Evolutionary conservation across 1,140 invertebrate species (phyloP).

Genomic region (Brachionus plicatilis): DNA sequence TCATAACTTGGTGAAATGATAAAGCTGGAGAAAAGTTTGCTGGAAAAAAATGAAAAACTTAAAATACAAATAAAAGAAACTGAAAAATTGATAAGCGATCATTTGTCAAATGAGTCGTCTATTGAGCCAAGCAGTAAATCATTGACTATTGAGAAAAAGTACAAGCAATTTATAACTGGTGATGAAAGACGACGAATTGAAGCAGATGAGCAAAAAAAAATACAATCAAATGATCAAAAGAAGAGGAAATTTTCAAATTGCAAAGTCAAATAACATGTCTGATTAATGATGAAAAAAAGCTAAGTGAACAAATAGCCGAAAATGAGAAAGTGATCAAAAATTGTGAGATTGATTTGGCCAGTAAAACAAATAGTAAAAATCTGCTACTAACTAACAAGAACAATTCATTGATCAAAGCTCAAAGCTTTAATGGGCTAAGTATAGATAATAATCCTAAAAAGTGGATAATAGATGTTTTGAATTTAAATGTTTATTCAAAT

Average conservation of each 20-base stretch:
- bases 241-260: not conserved
- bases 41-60: not conserved
- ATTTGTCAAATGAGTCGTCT: not conserved
- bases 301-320: not conserved
- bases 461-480: not conserved
- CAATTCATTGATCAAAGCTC: not conserved
- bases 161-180: not conserved
- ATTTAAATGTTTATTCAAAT: not conserved
- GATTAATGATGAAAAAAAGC: not conserved
- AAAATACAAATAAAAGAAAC: not conserved
- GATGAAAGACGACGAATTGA: not conserved
- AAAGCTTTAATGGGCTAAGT: not conserved
- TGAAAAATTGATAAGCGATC: not conserved
- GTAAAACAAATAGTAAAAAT: not conserved
- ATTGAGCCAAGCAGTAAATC: not conserved
- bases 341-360: not conserved
- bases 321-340: not conserved
- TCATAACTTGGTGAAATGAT: not conserved
- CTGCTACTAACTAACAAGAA: not conserved
- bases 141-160: not conserved
- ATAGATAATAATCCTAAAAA: not conserved
- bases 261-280: not conserved
- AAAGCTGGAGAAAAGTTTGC: not conserved
- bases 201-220: not conserved
- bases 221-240: not conserved